These are phyloP conservation scores for Achatina immaculata DNA, from an alignment of 1,140 invertebrate genomes.

Conservation along the genomic window DNA sequence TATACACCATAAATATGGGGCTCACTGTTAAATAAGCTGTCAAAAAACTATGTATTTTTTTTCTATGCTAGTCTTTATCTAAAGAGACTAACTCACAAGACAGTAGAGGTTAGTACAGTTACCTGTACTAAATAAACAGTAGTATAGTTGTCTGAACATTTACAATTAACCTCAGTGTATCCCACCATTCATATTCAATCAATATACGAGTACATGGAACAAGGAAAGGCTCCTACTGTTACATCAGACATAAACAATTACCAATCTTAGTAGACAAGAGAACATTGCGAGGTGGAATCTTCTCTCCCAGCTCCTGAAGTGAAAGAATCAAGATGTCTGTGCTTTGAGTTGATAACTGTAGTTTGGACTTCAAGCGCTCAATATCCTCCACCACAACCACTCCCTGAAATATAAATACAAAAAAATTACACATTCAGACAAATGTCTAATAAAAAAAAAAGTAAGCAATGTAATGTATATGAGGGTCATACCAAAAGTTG, in stretches of 20 bases:
- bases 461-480: not conserved
- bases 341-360: conserved; percentile 51
- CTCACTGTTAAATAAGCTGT: no score
- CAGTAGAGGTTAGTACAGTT: no score
- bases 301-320: conserved; percentile 55
- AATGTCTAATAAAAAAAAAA: not conserved
- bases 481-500: no score
- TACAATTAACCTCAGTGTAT: no score
- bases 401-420: conserved; percentile 48
- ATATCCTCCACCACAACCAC: conserved; percentile 66
- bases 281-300: conserved; percentile 59
- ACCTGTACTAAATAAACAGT: no score
- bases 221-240: not conserved
- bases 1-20: no score
- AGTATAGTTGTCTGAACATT: no score
- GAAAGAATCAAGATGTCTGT: conserved; percentile 51
- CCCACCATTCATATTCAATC: no score
- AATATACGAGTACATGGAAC: no score
- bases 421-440: not conserved
- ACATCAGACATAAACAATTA: conserved; percentile 1
- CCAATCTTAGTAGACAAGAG: conserved; percentile 63
- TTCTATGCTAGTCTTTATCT: no score
- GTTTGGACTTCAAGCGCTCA: conserved; percentile 50
- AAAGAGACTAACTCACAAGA: no score
- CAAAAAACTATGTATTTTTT: no score